Base-by-base conservation (phyloP, 2,113 vertebrate genomes). In the Numida meleagris region DNA sequence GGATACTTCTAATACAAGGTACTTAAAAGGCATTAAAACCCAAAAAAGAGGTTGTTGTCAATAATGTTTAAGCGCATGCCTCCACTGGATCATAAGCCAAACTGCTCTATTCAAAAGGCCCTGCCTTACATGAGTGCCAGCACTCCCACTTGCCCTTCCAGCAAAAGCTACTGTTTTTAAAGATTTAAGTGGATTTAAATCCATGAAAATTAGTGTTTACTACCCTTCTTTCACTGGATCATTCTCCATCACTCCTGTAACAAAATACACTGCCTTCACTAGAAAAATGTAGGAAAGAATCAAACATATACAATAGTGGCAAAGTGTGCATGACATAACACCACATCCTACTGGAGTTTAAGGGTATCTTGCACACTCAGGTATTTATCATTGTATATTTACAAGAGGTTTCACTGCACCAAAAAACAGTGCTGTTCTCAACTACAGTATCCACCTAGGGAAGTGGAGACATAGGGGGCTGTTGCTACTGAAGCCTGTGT, bases 281-380 rank as follows among this genome's bases (percentile, higher is more conserved):
- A 46, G 15, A 84, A 59, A 71, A 4, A 45, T 6, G 3, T 1
- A 72, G 23, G 40, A 58, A 67, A 65, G 23, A 85, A 63, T 21
- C 0, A 0, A 87, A 50, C 33, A 36, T 5, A 36, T 0, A 14
- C 46, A 91, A 67, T 2, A 13, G 10, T 13, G 6, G 5, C 21
- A 72, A 34, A 9, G 9, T 51, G 6, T 19, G 75, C 40, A 24
- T 34, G 14, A 74, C n/a, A 2, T 12, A 81, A 66, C 8, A 27
- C 10, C 43, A n/a, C 10, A 6, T 18, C 40, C 11, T 81, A 36
- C 38, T 88, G n/a, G 50, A 33, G 40, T 70, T 77, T 70, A 51
- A 67, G 2, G 1, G 9, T 58, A 73, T 40, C 57, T n/a, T 9
- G 77, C 27, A 10, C 9, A 58, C 51, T 58, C n/a, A 62, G 0